Evolutionary conservation across 2,113 vertebrate species (phyloP), one percentile per base, ranked within the genome.

Genomic region (Cyprinus carpio): DNA sequence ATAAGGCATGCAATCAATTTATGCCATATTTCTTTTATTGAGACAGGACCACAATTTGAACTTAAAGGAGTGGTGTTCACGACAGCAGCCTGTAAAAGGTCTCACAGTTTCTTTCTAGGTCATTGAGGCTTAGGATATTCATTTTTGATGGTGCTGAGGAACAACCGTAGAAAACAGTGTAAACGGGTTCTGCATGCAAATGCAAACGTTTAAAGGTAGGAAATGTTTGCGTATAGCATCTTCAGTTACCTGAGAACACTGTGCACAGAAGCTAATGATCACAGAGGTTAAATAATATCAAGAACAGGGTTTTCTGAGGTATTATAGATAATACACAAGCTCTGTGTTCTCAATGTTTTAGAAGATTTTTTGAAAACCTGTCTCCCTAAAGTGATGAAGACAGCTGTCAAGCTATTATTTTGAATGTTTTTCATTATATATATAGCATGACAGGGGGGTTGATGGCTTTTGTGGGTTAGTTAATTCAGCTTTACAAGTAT

Each of bases 1-100:
- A 82, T 65, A 77, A 29, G 75, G 82, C 65, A 88, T 81, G 67
- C 83, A 82, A 86, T 89, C 65, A 82, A 72, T 82, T 82, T 40
- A 72, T 75, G n/a, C 71, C 31, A 18, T 56, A 29, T 54, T 56
- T 72, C 69, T 82, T 82, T 81, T 81, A 81, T 74, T 79, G 29
- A 75, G 60, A 75, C 60, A 54, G 69, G 18, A 75, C 58, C 75
- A 60, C 20, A 40, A 74, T 86, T 72, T 80, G 64, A 72, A 85
- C 4, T 72, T 75, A 43, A 67, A 65, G 60, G 67, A 54, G 27
- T 54, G 69, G 67, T 62, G 64, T 67, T 65, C 27, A 49, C 0
- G 11, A 25, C 49, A 54, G n/a, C 65, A 65, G 20, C 49, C 27
- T 37, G 43, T 56, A 69, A 51, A 72, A 12, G 64, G 56, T 62